Percentiles rank a stretch among this genome's conserved stretches.
Evolutionary conservation across 2,888 invertebrate genomes (phyloP).

Genomic region (Scaptomyza caliginosa): DNA sequence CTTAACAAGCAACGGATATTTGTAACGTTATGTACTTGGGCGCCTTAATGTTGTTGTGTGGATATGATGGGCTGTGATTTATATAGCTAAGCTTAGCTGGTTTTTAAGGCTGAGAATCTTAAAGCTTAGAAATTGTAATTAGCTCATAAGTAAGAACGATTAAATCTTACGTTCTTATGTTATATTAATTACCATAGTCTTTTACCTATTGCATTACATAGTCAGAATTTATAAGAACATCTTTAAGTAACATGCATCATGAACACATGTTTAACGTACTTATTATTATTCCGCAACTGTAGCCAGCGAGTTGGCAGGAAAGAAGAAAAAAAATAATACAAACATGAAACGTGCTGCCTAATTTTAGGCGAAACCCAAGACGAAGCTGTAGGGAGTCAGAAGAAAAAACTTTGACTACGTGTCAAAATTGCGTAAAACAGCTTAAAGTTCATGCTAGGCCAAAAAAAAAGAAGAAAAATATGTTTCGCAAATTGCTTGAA

Average conservation of each 20-base stretch:
- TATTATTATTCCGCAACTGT: constrained; percentile 74
- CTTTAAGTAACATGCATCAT: constrained; percentile 6
- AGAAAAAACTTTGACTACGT: constrained; percentile 41
- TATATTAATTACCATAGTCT: constrained; percentile 21
- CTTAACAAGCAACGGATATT: constrained; percentile 4
- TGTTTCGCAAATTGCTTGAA: constrained; percentile 42
- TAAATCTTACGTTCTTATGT: background rate
- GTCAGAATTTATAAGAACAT: background rate
- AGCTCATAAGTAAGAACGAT: background rate
- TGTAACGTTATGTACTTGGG: background rate
- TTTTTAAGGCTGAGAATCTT: no score
- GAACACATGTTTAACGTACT: constrained; percentile 46
- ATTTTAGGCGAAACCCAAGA: constrained; percentile 46
- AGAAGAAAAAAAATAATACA: constrained; percentile 12
- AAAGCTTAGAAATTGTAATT: background rate
- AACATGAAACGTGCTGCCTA: constrained; percentile 65
- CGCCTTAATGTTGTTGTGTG: constrained; percentile 5
- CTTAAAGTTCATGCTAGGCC: constrained; percentile 40
- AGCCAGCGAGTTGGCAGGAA: constrained; percentile 41
- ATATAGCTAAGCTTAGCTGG: background rate
- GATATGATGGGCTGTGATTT: background rate
- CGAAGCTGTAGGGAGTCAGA: background rate
- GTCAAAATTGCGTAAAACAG: constrained; percentile 48
- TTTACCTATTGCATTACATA: background rate
- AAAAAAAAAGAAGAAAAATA: no score